These are phyloP conservation scores for Phocoena sinus DNA, from an alignment of 2,113 vertebrate genomes.

Conservation along the genomic window DNA sequence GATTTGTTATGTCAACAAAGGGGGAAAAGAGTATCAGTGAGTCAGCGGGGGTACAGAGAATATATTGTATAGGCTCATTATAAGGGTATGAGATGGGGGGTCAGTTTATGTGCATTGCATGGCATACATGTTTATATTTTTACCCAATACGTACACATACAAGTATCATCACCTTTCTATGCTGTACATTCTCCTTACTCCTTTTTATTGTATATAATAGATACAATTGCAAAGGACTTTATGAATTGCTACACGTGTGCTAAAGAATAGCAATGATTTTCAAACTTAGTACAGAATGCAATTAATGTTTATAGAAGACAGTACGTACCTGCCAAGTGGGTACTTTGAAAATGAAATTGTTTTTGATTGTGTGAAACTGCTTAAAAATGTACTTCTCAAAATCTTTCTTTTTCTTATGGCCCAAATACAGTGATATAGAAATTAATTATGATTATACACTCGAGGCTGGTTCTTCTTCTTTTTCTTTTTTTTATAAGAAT, in stretches of 20 bases:
- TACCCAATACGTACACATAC: background rate
- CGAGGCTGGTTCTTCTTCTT: constrained; percentile 2
- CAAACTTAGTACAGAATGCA: constrained; percentile 48
- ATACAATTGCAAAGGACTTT: constrained; percentile 27
- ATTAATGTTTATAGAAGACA: constrained; percentile 70
- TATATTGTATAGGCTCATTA: background rate
- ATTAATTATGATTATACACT: constrained; percentile 47
- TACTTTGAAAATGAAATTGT: constrained; percentile 72
- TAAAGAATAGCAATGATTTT: constrained; percentile 57
- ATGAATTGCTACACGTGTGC: constrained; percentile 37
- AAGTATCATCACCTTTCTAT: background rate
- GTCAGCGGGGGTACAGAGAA: background rate
- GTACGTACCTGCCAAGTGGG: constrained; percentile 68
- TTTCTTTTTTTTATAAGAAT: background rate
- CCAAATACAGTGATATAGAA: constrained; percentile 25
- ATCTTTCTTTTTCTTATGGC: constrained; percentile 27
- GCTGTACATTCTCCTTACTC: background rate
- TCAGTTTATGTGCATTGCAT: background rate
- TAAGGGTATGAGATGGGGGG: background rate
- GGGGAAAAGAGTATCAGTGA: background rate
- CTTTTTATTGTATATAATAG: constrained; percentile 1
- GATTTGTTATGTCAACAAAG: background rate
- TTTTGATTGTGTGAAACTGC: constrained; percentile 58
- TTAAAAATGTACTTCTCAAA: constrained; percentile 55
- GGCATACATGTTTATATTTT: background rate